Evolutionary conservation across 53 echinoderm and acorn worm species (phyloP).

Genomic region (Pentamera pediparva): DNA sequence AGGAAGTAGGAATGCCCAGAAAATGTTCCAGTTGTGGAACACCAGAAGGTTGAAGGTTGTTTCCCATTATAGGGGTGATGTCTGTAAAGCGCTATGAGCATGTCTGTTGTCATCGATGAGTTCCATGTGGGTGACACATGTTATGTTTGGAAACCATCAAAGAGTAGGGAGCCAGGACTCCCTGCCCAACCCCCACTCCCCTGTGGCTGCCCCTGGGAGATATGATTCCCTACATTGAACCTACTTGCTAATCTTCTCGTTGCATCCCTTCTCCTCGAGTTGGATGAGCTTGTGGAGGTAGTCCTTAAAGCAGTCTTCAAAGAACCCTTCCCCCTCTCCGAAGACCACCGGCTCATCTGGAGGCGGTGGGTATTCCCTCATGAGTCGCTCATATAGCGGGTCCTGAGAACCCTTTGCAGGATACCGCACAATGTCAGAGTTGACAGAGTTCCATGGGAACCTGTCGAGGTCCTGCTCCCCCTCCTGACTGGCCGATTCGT

Average conservation of each 20-base stretch:
- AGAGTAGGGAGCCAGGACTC: too few species aligned
- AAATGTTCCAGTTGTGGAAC: too few species aligned
- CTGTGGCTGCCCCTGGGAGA: too few species aligned
- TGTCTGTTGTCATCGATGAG: too few species aligned
- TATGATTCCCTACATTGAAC: not conserved
- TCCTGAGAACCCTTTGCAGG: not conserved
- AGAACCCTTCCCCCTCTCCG: conserved; percentile 30
- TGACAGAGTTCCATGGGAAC: not conserved
- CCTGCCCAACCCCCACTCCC: too few species aligned
- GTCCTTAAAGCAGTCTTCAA: conserved; percentile 55
- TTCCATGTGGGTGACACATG: too few species aligned
- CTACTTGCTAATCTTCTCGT: conserved; percentile 72
- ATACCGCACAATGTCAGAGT: conserved; percentile 8
- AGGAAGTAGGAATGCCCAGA: too few species aligned
- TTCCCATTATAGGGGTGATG: too few species aligned
- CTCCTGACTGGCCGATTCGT: not conserved
- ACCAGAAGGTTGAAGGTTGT: too few species aligned
- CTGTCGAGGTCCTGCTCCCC: not conserved
- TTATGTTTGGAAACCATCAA: too few species aligned
- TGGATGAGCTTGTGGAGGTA: conserved; percentile 87
- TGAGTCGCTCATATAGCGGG: not conserved
- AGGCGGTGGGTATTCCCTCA: not conserved
- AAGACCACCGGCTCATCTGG: not conserved
- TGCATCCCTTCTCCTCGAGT: conserved; percentile 71
- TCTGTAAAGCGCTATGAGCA: too few species aligned